phyloP scores from a whole-genome alignment of 2,113 vertebrate genomes.

The Xiphias gladius region DNA sequence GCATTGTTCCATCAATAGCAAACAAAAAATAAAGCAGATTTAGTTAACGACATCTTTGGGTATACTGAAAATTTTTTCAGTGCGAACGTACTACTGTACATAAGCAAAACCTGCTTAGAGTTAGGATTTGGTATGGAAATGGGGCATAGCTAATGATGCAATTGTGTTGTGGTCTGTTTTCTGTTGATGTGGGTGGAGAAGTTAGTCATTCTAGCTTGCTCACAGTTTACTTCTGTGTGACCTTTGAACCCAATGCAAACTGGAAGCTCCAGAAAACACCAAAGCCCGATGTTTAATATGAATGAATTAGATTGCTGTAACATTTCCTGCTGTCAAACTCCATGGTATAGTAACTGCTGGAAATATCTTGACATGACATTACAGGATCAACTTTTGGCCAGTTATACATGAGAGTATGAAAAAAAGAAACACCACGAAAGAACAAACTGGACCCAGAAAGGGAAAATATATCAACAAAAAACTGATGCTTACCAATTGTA shows the following conservation, averaged over 20 bases:
- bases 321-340: not conserved
- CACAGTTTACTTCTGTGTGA: too few relatives aligned
- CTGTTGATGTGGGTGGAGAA: not conserved
- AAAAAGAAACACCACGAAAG: not conserved
- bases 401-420: conserved; percentile 1
- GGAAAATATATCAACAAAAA: conserved; percentile 35
- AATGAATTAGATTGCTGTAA: not conserved
- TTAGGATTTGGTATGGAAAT: not conserved
- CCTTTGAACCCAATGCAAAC: not conserved
- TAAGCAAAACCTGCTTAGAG: not conserved
- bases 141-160: conserved; percentile 16
- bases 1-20: not conserved
- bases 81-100: not conserved
- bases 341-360: conserved; percentile 18
- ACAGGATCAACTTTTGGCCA: conserved; percentile 14
- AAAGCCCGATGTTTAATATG: not conserved
- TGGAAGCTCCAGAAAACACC: not conserved
- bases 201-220: not conserved
- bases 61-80: not conserved
- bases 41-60: not conserved
- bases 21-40: not conserved
- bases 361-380: conserved; percentile 3
- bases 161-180: not conserved
- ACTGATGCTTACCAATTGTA: not conserved
- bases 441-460: not conserved